Evolutionary conservation across 2,888 invertebrate genomes (phyloP), one percentile per base, ranked within the genome.

Genomic region (Temnothorax unifasciatus): DNA sequence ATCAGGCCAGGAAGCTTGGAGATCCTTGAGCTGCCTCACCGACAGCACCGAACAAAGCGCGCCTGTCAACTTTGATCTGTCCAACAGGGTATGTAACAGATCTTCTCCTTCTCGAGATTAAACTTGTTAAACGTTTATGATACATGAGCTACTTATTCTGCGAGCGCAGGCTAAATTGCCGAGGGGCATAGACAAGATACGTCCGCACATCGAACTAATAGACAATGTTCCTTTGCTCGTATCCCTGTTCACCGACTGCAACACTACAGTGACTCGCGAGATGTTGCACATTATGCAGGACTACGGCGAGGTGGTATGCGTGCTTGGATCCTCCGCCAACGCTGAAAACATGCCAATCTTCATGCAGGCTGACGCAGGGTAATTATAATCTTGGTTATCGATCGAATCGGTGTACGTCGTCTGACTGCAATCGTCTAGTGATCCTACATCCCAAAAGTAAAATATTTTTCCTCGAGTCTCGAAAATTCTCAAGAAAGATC

Each of bases 211-310:
- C 89, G 98, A 98, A 94, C 96, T 97, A 89, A 98, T 99, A 76
- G 99, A 99, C 95, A 99, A 99, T 95, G 99, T 99, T 74, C 99
- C 99, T 5, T 95, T 99, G 47, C 96, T 99, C 79, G 99, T 99
- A 25, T 99, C 99, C 0, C 96, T 99, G 15, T 99, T 99, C 95
- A 99, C 99, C 0, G 99, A 99, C 95, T 99, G 99, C 95, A 98
- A 98, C 1, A 97, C 99, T n/a, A 96, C 97, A 88, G 98, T 98
- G 18, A 99, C 99, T 0, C 96, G 97, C 47, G 97, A 98, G 95
- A 99, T 99, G 99, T 95, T 98, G 86, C 96, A 97, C 91, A 99
- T 99, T 84, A 99, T 99, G 99, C 98, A 98, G 94, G 98, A 99
- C 92, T 98, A 99, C 94, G 98, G 98, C 0, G 99, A 99, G 95